Evolutionary conservation across 2,113 vertebrate genomes (phyloP), one percentile per base, ranked within the genome.

Genomic region (Nematolebias whitei): DNA sequence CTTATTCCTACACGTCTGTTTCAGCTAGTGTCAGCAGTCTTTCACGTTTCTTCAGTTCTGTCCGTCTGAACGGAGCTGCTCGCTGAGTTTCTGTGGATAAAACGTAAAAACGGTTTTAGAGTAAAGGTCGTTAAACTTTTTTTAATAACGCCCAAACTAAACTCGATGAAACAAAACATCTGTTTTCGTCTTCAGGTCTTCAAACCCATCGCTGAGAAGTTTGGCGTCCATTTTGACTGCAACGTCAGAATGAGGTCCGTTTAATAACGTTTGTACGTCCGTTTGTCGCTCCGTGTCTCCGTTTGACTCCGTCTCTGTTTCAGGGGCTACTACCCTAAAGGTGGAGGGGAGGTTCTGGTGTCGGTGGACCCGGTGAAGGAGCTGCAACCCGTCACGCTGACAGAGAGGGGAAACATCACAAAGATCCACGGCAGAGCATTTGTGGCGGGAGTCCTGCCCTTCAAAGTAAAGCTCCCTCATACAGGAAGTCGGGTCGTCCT

Each of bases 261-360:
- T 39, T 15, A 5, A 4, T n/a, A 45, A 32, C 5, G 12, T 12
- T 6, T 3, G 15, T 24, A 54, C 18, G 22, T 19, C 3, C 41
- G 29, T 24, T 52, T 50, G 38, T 68, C 2, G 63, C 16, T 63
- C 22, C 54, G 47, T 0, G 4, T 14, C 12, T 59, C 15, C 60
- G 14, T 59, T 8, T 52, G 14, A 41, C 2, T 32, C 4, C 50
- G 29, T 71, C 23, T 60, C 7, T 52, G 48, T 72, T 10, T 47
- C 62, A 99, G 98, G 83, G 98, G 97, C 19, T 99, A 96, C 90
- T 99, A 98, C 73, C 98, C 98, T 45, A 95, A 95, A 76, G 98
- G 98, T 12, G 97, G 98, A 0, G 98, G 98, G 10, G 96, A 98
- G 87, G 93, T 99, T 58, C 19, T 91, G 32, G 71, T 95, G 53